These are phyloP conservation scores for Diplosoma virens DNA, from an alignment of 23 tunicate species.

Conservation along the genomic window DNA sequence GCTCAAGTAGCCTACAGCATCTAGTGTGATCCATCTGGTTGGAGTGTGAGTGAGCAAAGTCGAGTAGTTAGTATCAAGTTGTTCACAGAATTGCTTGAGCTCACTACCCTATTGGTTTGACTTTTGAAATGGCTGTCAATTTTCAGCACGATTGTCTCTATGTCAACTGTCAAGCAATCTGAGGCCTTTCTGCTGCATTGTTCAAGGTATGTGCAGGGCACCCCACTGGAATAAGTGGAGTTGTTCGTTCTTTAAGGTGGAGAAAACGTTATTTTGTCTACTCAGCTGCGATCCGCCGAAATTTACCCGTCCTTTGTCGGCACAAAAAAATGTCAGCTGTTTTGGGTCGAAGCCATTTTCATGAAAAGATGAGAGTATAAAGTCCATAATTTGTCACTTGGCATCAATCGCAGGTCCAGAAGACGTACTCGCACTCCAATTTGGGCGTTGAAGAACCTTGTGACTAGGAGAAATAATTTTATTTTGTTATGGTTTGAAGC, in stretches of 20 bases:
- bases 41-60: conserved; percentile 27
- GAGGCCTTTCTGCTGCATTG: conserved; percentile 38
- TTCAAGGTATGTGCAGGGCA: conserved; percentile 36
- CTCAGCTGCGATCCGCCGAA: conserved; percentile 44
- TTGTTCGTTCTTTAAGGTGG: conserved; percentile 36
- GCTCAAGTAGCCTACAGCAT: conserved; percentile 46
- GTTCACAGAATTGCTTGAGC: conserved; percentile 37
- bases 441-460: conserved; percentile 62
- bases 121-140: conserved; percentile 41
- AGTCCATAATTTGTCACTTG: conserved; percentile 35
- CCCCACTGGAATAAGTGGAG: conserved; percentile 39
- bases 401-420: conserved; percentile 59
- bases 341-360: conserved; percentile 16
- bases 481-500: conserved; percentile 34
- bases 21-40: conserved; percentile 49
- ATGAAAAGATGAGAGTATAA: conserved; percentile 34
- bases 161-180: conserved; percentile 25
- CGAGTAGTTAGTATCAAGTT: conserved; percentile 28
- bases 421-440: conserved; percentile 61
- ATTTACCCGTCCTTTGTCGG: conserved; percentile 49
- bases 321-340: conserved; percentile 33
- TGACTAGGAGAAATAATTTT: conserved; percentile 41
- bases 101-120: conserved; percentile 35
- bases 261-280: conserved; percentile 44
- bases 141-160: conserved; percentile 42